Evolutionary conservation across 2,113 vertebrate genomes (phyloP).

Genomic region (Lampris megalopsis): DNA sequence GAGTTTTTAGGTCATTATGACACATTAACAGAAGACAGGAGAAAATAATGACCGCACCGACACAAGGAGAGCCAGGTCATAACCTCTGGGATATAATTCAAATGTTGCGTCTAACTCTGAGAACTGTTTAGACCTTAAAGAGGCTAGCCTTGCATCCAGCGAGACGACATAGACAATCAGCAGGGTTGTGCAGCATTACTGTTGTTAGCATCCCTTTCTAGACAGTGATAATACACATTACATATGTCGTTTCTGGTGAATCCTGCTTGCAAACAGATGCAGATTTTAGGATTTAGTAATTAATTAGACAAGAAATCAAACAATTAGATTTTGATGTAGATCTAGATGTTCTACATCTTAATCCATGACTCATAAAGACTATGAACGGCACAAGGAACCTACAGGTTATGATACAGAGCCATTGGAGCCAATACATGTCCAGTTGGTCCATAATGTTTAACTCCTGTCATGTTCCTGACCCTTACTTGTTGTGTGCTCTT

Average conservation of each 20-base stretch:
- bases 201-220: neutral
- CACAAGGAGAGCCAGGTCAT: too few species aligned
- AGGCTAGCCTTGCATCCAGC: neutral
- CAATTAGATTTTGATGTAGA: neutral
- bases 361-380: neutral
- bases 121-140: slow-evolving; percentile 1
- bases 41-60: too few species aligned
- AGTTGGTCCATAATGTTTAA: neutral
- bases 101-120: slow-evolving; percentile 6
- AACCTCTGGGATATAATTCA: neutral
- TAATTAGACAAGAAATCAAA: slow-evolving; percentile 4
- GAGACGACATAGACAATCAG: neutral
- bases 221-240: neutral
- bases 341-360: neutral
- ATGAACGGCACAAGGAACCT: neutral
- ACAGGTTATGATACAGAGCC: slow-evolving; percentile 3
- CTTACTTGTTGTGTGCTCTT: neutral
- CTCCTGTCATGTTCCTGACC: neutral
- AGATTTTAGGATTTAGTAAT: slow-evolving; percentile 7
- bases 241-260: slow-evolving; percentile 4
- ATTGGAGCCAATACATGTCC: neutral
- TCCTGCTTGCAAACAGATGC: slow-evolving; percentile 38
- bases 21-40: neutral
- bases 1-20: neutral
- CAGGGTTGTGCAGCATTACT: neutral